Evolutionary conservation across 1,140 invertebrate genomes (phyloP), one percentile per base, ranked within the genome.

Genomic region (Brachionus manjavacas): DNA sequence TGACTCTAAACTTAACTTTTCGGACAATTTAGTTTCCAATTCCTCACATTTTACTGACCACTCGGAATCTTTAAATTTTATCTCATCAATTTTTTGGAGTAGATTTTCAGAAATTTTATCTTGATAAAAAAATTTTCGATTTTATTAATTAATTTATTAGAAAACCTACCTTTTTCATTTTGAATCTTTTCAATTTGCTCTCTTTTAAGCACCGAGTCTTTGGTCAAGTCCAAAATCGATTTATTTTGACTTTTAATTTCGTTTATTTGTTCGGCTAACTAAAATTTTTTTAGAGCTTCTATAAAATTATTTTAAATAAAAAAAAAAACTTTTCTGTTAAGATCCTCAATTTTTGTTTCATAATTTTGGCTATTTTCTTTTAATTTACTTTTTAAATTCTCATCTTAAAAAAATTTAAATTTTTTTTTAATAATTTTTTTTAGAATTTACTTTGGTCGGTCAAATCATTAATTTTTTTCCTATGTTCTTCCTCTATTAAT

Each of bases 201-300:
- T 41, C 16, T 72, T 72, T 72, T 72, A 20, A 41, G 4, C 0
- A 41, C 16, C 2, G 8, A 41, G 35, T 72, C 68, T 1, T 41
- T 2, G 8, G 31, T 20, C 14, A 72, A 39, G 12, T 72, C 68
- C 9, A 41, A 20, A 14, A 72, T 39, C 0, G 35, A n/a, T n/a
- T 72, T 4, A 72, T 72, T 72, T 41, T 72, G 39, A 9, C 8
- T 39, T 72, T 72, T 72, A 41, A 72, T 72, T 41, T 72, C 68
- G 12, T 0, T 20, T 3, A 72, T n/a, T 39, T 39, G 68, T 23
- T 39, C 68, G 9, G n/a, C n/a, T 16, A 39, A 7, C 68, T 72
- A 16, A 16, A 39, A 31, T n/a, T 4, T 7, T 11, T 31, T 68
- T 20, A 8, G 1, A 20, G 7, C 25, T 0, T 60, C 20, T 23